These are phyloP conservation scores for Lamproptera curius DNA, from an alignment of 2,888 invertebrate species.

Conservation along the genomic window DNA sequence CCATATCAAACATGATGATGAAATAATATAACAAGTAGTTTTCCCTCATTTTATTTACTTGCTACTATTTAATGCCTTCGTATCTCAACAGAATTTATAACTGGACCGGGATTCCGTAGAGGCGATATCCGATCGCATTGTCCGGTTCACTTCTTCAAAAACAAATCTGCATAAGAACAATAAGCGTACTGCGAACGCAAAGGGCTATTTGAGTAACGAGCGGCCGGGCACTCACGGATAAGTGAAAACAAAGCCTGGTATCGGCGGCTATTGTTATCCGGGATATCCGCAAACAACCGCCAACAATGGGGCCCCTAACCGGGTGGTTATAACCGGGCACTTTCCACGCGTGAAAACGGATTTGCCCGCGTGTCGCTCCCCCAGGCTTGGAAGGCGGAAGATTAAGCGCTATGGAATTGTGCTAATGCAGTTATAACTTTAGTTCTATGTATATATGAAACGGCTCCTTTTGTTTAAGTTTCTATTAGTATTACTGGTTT, in stretches of 20 bases:
- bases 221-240: slow-evolving; percentile 41
- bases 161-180: slow-evolving; percentile 32
- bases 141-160: slow-evolving; percentile 21
- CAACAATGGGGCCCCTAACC: slow-evolving; percentile 32
- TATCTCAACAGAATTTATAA: too few species aligned
- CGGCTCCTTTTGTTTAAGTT: too few species aligned
- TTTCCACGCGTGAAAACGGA: slow-evolving; percentile 28
- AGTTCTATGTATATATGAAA: background rate
- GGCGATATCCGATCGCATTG: slow-evolving; percentile 15
- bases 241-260: slow-evolving; percentile 41
- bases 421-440: slow-evolving; percentile 1
- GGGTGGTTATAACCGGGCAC: slow-evolving; percentile 24
- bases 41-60: too few species aligned
- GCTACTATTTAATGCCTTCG: too few species aligned
- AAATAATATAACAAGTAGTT: too few species aligned
- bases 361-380: slow-evolving; percentile 31
- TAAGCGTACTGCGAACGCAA: slow-evolving; percentile 27
- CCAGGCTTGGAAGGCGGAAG: slow-evolving; percentile 24
- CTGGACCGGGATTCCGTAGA: background rate
- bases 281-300: slow-evolving; percentile 46
- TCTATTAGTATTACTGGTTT: too few species aligned
- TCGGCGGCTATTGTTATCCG: slow-evolving; percentile 53
- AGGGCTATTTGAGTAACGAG: slow-evolving; percentile 52
- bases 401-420: slow-evolving; percentile 12
- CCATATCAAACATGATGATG: too few species aligned